Evolutionary conservation across 1,140 invertebrate genomes (phyloP).

Genomic region (Sycophaga agraensis): DNA sequence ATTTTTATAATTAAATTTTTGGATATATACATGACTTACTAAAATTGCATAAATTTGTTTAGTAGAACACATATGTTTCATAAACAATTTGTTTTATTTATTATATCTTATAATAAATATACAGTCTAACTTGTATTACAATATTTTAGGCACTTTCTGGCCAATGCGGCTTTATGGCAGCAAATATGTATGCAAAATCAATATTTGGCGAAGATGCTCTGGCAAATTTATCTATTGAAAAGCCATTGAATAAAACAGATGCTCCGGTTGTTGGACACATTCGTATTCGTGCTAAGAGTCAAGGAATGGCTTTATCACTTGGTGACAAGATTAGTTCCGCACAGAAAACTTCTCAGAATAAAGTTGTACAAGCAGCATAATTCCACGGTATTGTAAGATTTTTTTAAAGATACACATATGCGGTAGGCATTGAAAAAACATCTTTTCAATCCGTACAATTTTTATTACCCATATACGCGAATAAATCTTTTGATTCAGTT

Average conservation of each 20-base stretch:
- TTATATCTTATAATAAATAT: too few relatives aligned
- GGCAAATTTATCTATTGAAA: slow-evolving; percentile 98
- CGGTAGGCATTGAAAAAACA: background rate
- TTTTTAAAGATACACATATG: slow-evolving; percentile 1
- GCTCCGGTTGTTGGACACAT: slow-evolving; percentile 94
- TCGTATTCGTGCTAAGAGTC: slow-evolving; percentile 95
- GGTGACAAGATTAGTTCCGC: slow-evolving; percentile 96
- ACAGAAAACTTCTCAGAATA: slow-evolving; percentile 70
- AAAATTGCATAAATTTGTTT: slow-evolving; percentile 5
- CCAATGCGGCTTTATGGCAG: slow-evolving; percentile 98
- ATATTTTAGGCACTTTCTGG: slow-evolving; percentile 80
- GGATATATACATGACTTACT: background rate
- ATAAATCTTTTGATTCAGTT: background rate
- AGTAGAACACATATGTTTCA: background rate
- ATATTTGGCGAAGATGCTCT: slow-evolving; percentile 99
- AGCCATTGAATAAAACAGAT: slow-evolving; percentile 82
- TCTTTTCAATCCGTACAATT: slow-evolving; percentile 1
- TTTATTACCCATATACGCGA: slow-evolving; percentile 3
- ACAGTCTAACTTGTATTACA: too few relatives aligned
- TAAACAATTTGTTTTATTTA: too few relatives aligned
- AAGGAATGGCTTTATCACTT: slow-evolving; percentile 96
- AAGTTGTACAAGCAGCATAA: slow-evolving; percentile 63
- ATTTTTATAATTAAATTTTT: too few relatives aligned
- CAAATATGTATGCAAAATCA: slow-evolving; percentile 97
- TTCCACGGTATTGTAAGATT: background rate